Base-by-base conservation (phyloP, 2,888 invertebrate genomes). In the Netelia inedita region DNA sequence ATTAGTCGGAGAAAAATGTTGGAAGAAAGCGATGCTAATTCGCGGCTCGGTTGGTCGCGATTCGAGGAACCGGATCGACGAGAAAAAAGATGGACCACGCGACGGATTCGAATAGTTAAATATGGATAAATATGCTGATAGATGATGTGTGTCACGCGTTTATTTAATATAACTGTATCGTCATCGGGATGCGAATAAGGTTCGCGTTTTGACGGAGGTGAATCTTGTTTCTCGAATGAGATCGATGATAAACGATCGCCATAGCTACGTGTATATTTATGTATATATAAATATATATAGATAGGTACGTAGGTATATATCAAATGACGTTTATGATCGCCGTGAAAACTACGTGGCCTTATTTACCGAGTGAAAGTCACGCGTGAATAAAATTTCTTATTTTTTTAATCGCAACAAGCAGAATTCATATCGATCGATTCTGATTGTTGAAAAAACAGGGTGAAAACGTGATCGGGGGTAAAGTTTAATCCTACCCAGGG, bases 11-110 rank as follows among this genome's bases (percentile, higher is more conserved):
- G n/a, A 5, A 28, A 28, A 28, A 5, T 5, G 5, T 28, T 11
- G 11, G 63, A 74, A 81, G 73, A 69, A 66, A 55, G 61, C 83
- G 74, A 83, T 71, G 75, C 35, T 63, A 83, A 68, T 63, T 53
- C 43, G 72, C 35, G 73, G 78, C 59, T 82, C 61, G 66, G 78
- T 73, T 65, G 59, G 78, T 21, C 68, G 61, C 19, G 68, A 74
- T 61, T 66, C 3, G 57, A 28, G 55, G 28, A 9, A 46, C 19
- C 46, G 46, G 78, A 69, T 61, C 68, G 5, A 2, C 11, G 28
- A 41, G 10, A 66, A 76, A 35, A 43, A 68, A 21, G 10, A 53
- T 14, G 14, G 50, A 71, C 53, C 50, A 78, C 69, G 69, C 59
- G 61, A 78, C 50, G 46, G 61, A 50, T 59, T 28, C 28, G 28